Evolutionary conservation across 2,797 vertebrate genomes (phyloP), one percentile per base, ranked within the genome.

Genomic region (Tenualosa thibaudeaui): DNA sequence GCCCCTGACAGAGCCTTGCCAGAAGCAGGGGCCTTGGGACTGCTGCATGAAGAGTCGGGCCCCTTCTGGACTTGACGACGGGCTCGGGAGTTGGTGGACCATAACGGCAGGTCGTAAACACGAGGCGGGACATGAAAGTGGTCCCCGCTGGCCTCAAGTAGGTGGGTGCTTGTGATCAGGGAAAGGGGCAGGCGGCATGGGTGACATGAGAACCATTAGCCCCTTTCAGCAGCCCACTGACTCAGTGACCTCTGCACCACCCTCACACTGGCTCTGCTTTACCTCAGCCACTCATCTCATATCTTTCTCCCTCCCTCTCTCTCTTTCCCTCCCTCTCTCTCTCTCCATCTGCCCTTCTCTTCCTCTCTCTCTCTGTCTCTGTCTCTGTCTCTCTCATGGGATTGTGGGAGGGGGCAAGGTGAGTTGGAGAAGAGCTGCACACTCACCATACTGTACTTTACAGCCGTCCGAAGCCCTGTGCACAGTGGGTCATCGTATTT

Each of bases 151-250:
- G 65, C 46, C 87, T 87, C 88, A 60, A 82, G 62, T 84, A 37
- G 49, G 82, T 85, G 71, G 81, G 83, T 84, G 84, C 58, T 54
- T 78, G 62, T 84, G 87, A 90, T 89, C 85, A 84, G 84, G 10
- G 26, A 50, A 50, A 58, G 43, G 62, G 62, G 19, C 51, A 56
- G 54, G 37, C 83, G 65, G 85, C 75, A 86, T 43, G 62, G 82
- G 75, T 37, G 65, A 46, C 6, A 40, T 5, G 71, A 90, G 86
- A 6, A 8, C 85, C 82, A 84, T 88, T 89, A 90, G 87, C 88
- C 71, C 71, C 86, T 90, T 90, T 92, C 86, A 91, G 83, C 75
- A 2, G 83, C 86, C 71, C 19, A 43, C 71, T 78, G 71, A 22
- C 37, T 46, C 4, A 10, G 5, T 78, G 71, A 78, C 71, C 40